Conservation (phyloP, 2,888 invertebrate species). For the Acrobasis consociella region DNA sequence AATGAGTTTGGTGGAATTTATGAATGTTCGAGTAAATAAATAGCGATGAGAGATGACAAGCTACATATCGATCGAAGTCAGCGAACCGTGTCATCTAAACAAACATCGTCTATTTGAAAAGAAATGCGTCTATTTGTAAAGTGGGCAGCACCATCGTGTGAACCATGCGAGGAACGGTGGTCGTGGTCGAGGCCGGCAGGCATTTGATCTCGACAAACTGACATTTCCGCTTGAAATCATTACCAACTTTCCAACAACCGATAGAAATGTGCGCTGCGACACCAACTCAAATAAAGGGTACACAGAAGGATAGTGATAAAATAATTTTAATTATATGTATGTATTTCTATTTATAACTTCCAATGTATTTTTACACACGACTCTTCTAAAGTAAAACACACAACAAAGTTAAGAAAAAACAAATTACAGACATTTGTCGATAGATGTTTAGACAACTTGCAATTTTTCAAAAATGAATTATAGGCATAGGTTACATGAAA, state of each 20-base stretch:
- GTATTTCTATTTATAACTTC: no score
- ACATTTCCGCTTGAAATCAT: slow-evolving; percentile 67
- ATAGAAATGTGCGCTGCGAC: slow-evolving; percentile 39
- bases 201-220: slow-evolving; percentile 65
- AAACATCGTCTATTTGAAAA: slow-evolving; percentile 55
- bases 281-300: background rate
- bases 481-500: no score
- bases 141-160: slow-evolving; percentile 59
- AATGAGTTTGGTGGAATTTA: no score
- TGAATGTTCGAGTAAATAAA: no score
- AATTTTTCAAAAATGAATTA: no score
- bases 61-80: slow-evolving; percentile 8
- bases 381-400: no score
- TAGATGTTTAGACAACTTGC: no score
- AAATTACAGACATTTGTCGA: no score
- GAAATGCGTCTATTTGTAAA: slow-evolving; percentile 49
- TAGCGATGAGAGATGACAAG: background rate
- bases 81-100: slow-evolving; percentile 41
- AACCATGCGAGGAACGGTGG: slow-evolving; percentile 44
- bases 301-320: no score
- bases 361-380: no score
- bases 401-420: no score
- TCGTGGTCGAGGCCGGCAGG: slow-evolving; percentile 41
- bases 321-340: no score
- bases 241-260: slow-evolving; percentile 49